These are phyloP conservation scores for Eonycteris spelaea DNA, from an alignment of 2,113 vertebrate species.

Conservation along the genomic window DNA sequence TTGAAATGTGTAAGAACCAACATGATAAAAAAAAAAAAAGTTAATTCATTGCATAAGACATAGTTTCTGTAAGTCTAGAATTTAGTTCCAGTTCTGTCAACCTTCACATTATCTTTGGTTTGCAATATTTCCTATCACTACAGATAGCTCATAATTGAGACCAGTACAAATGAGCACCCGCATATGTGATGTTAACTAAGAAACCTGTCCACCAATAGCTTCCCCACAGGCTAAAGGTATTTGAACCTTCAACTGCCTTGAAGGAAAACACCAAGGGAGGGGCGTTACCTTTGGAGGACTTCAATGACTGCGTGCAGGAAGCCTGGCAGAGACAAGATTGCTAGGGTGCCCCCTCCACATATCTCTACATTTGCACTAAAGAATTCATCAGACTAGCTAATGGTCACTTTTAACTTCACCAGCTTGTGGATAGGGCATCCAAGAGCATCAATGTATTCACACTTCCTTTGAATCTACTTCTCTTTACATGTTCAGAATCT, in stretches of 20 bases:
- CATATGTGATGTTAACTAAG: background rate
- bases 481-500: background rate
- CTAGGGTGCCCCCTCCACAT: background rate
- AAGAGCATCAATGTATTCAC: background rate
- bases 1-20: background rate
- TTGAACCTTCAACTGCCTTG: too few species aligned
- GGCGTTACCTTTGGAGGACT: background rate
- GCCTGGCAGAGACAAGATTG: background rate
- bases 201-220: background rate
- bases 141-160: background rate
- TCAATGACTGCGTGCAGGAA: too few species aligned
- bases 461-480: too few species aligned
- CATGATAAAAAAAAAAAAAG: too few species aligned
- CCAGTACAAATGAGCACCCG: background rate
- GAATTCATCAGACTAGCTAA: background rate
- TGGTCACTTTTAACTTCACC: background rate
- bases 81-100: background rate
- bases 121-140: background rate
- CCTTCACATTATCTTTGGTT: background rate
- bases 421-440: background rate
- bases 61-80: background rate
- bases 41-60: background rate
- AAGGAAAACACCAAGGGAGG: background rate
- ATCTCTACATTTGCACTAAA: background rate
- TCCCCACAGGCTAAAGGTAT: background rate